Evolutionary conservation across 2,888 invertebrate species (phyloP), one percentile per base, ranked within the genome.

Genomic region (Periphyllus acericola): DNA sequence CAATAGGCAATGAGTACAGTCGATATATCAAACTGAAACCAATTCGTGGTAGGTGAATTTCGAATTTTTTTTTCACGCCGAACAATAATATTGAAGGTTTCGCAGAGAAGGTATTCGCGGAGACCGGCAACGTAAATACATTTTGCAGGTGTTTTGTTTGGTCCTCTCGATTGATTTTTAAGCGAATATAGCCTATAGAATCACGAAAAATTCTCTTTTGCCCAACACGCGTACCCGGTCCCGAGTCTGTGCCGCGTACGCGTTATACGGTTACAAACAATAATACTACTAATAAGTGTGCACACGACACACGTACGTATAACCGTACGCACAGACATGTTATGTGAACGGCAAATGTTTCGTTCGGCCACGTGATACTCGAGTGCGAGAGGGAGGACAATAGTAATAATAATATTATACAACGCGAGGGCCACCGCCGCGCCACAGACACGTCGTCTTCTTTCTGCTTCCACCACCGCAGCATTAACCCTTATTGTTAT

Each of bases 401-500:
- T 68, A 40, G 55, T 36, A 36, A 46, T 71, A 40, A 74, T 55
- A 66, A 71, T 71, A n/a, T 46, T 19, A n/a, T 11, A 52, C 55
- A 60, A 79, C 19, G 21, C 19, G 21, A 25, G 55, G 32, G 34
- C 25, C 9, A n/a, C 40, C 36, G 46, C 32, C n/a, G 74, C 36
- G 66, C 40, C 36, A 36, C 60, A 36, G 83, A 75, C 74, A 36
- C 83, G 76, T 76, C 83, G 76, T 76, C 76, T 66, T 84, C 66
- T 19, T 84, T 32, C 32, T 40, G 40, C 66, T 25, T 40, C 66
- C 75, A 40, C n/a, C 76, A 46, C 21, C 36, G 55, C 83, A 66
- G 66, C 84, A 84, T 84, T 84, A 84, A 84, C 84, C 75, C 75
- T 76, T 76, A 76, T 84, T 84, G 84, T 76, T 84, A 84, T 84